Percentiles rank a stretch among this genome's conserved stretches.
Conservation (phyloP, 2,888 invertebrate species). For the Eurois occulta region DNA sequence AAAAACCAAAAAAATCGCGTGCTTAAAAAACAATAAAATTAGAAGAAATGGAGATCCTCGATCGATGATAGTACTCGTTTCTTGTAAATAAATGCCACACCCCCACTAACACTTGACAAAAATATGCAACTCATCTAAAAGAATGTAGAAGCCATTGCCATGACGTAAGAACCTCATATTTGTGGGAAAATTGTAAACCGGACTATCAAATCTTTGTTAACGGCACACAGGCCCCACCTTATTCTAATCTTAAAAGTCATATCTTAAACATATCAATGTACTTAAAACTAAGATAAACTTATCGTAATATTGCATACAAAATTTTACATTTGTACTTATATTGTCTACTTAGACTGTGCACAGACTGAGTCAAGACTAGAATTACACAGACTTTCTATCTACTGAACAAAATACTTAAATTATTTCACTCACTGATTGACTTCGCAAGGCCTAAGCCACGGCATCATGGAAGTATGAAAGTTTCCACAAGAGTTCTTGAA, state of each 20-base stretch:
- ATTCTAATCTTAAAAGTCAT: conserved; percentile 1
- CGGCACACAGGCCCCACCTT: not conserved
- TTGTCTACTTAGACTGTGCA: not conserved
- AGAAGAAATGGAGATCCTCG: not conserved
- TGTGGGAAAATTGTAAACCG: not conserved
- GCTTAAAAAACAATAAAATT: not conserved
- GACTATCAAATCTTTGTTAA: conserved; percentile 10
- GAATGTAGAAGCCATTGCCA: not conserved
- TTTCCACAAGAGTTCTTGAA: not conserved
- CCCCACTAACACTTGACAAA: not conserved
- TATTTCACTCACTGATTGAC: not conserved
- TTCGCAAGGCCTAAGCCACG: not conserved
- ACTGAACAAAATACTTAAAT: not conserved
- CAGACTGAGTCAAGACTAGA: not conserved
- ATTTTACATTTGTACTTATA: not conserved
- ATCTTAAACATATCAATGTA: conserved; percentile 9
- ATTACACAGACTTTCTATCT: not conserved
- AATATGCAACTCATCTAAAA: not conserved
- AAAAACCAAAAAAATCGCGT: not conserved
- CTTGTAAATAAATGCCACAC: not conserved
- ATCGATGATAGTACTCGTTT: not conserved
- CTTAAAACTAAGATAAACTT: conserved; percentile 19
- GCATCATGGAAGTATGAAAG: not conserved
- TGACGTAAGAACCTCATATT: not conserved
- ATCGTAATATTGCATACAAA: not conserved